Base-by-base conservation (phyloP, 2,113 vertebrate genomes). In the Hydropotes inermis region DNA sequence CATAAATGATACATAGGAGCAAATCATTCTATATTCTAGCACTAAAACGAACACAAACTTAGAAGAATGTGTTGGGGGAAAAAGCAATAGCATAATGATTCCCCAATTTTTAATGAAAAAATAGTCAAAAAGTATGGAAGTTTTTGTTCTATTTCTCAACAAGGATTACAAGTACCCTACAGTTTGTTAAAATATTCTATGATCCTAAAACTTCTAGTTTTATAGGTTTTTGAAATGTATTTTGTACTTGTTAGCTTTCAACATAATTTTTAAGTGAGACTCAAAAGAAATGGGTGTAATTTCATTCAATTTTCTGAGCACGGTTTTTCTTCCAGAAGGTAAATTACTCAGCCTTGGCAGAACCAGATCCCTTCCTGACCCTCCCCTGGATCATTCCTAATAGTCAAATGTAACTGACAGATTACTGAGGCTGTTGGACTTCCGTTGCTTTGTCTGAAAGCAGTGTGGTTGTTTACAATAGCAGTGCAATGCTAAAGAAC, bases 191-290 rank as follows among this genome's bases (percentile, higher is more conserved):
- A 82, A 45, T 70, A 83, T 67, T 89, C 39, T 94, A 15, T 54
- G 43, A 28, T 90, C 6, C 57, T 87, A 84, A 90, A 94, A 82
- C 64, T 50, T 64, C 14, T 21, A 61, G 23, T 7, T 91, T 43
- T 47, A 39, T 61, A 6, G 9, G 47, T 87, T 54, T 92, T 50
- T 67, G 36, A 76, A 86, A 61, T 45, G 6, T 45, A 10, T 45
- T 89, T 95, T 94, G 43, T 84, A 50, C n/a, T 92, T 67, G 10
- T 27, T 94, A 19, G 14, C 11, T 97, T 96, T 97, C 45, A 90
- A 94, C 47, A 10, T 96, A 12, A 67, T 81, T 83, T 79, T 79
- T 88, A 74, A 70, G 21, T 74, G 70, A 89, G 28, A 84, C 36
- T 43, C 39, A 67, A 89, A 94, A 91, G 9, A 36, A 98, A 94